phyloP scores from a whole-genome alignment of 2,113 vertebrate genomes.

The Heterotis niloticus region DNA sequence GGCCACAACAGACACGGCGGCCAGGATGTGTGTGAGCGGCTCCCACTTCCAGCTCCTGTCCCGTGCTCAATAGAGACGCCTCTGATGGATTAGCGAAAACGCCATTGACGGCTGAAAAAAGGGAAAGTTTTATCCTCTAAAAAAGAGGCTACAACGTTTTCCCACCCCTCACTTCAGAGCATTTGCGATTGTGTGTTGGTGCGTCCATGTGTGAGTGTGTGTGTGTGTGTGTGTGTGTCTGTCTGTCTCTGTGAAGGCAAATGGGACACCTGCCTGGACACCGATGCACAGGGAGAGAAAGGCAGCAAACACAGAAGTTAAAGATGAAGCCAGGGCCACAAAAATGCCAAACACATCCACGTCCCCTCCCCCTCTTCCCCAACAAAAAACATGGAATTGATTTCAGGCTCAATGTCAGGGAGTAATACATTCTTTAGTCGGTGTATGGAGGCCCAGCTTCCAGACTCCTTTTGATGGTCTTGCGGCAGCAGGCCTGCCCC shows the following conservation, averaged over 20 bases:
- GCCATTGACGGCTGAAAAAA: conserved; percentile 59
- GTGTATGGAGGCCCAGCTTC: conserved; percentile 43
- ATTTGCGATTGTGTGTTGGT: conserved; percentile 34
- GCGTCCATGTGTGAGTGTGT: conserved; percentile 14
- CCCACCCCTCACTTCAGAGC: neutral
- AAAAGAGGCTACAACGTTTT: conserved; percentile 12
- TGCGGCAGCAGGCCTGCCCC: conserved; percentile 55
- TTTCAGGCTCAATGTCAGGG: conserved; percentile 36
- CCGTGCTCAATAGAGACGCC: conserved; percentile 60
- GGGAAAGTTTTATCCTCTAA: neutral
- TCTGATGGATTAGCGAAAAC: conserved; percentile 69
- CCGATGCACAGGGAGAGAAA: conserved; percentile 34
- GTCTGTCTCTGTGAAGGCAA: conserved; percentile 26
- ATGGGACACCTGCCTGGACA: conserved; percentile 58
- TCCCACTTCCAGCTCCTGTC: conserved; percentile 57
- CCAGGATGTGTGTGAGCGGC: conserved; percentile 50
- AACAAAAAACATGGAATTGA: conserved; percentile 15
- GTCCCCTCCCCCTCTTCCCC: conserved; percentile 33
- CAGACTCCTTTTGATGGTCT: conserved; percentile 61
- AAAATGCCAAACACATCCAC: conserved; percentile 21
- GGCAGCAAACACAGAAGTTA: conserved; percentile 48
- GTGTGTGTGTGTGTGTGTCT: conserved; percentile 17
- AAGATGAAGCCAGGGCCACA: conserved; percentile 69
- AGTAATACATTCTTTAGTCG: conserved; percentile 60
- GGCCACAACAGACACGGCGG: conserved; percentile 56